phyloP scores from a whole-genome alignment of 2,113 vertebrate species.

The Laterallus jamaicensis region DNA sequence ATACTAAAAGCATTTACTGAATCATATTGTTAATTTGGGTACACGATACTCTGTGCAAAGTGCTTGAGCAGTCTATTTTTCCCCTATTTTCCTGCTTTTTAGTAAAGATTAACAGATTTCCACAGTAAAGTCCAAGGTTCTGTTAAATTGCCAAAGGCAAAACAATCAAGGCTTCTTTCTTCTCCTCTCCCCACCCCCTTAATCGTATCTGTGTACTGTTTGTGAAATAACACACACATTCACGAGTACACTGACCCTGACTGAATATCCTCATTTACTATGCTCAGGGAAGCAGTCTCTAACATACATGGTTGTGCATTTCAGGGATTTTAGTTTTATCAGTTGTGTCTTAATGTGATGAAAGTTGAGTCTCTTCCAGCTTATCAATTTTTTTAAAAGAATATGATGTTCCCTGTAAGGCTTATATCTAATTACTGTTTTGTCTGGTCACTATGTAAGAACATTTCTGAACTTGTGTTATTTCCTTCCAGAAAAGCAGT shows the following conservation, averaged over 20 bases:
- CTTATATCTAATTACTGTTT: background rate
- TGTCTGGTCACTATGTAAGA: background rate
- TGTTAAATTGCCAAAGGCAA: background rate
- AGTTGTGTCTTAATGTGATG: background rate
- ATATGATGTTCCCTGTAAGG: background rate
- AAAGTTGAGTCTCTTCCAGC: background rate
- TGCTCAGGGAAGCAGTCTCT: background rate
- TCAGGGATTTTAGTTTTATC: background rate
- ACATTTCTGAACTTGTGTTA: background rate
- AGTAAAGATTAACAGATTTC: conserved; percentile 22
- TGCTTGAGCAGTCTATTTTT: background rate
- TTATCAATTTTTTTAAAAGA: background rate
- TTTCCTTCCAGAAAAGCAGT: background rate
- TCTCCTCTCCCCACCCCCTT: background rate
- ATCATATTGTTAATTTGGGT: background rate
- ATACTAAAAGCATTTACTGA: background rate
- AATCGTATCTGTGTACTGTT: background rate
- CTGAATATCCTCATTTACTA: background rate
- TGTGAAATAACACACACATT: background rate
- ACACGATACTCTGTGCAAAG: background rate
- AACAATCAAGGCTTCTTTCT: background rate
- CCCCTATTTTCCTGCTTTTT: background rate
- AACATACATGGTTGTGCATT: background rate
- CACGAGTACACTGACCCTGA: background rate
- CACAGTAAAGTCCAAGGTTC: background rate